Conservation (phyloP, 2,888 invertebrate genomes). For the Ligdia adustata region DNA sequence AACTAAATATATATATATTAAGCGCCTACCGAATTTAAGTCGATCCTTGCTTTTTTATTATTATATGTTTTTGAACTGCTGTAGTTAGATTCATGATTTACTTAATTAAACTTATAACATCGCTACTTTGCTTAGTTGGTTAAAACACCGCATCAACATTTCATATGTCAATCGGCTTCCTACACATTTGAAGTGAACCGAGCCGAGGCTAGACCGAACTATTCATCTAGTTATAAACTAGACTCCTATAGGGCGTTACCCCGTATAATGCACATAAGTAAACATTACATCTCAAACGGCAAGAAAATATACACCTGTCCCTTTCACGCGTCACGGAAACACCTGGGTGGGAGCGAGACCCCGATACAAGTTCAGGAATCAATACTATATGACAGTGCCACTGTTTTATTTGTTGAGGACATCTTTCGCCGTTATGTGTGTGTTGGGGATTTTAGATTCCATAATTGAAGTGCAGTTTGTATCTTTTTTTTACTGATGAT, state of each 20-base stretch:
- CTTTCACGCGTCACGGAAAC: slow-evolving; percentile 26
- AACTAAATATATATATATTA: no score
- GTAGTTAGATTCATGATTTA: no score
- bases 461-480: slow-evolving; percentile 39
- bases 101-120: no score
- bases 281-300: slow-evolving; percentile 50
- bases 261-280: slow-evolving; percentile 26
- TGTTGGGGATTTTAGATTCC: slow-evolving; percentile 30
- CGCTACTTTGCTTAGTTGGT: no score
- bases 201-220: no score
- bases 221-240: slow-evolving; percentile 1
- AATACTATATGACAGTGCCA: slow-evolving; percentile 74
- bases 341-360: slow-evolving; percentile 55
- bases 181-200: no score
- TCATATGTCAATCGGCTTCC: no score
- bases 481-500: no score
- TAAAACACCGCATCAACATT: no score
- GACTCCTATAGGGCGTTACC: slow-evolving; percentile 11
- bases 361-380: slow-evolving; percentile 66
- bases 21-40: no score
- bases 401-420: slow-evolving; percentile 76
- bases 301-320: slow-evolving; percentile 33
- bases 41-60: no score
- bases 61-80: no score
- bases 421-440: slow-evolving; percentile 51